A percentile compares a stretch with the other conserved stretches of the same genome.
Evolutionary conservation across 1,140 invertebrate species (phyloP).

Genomic region (Hirudo medicinalis): DNA sequence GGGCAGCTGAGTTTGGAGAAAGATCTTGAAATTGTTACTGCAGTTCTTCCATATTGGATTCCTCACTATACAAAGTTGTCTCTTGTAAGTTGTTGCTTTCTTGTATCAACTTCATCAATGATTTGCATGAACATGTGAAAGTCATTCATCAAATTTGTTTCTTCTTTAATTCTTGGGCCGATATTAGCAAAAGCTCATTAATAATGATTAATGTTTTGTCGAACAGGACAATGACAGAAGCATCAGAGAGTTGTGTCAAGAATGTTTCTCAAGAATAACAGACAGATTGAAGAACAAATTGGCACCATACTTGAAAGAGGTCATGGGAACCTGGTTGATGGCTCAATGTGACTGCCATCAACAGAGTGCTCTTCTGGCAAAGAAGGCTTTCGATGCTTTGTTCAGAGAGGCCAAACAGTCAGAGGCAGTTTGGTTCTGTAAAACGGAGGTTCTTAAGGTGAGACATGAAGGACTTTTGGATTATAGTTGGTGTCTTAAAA

Average conservation of each 20-base stretch:
- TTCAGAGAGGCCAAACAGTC: conserved; percentile 57
- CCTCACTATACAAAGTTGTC: conserved; percentile 16
- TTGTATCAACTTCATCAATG: background rate
- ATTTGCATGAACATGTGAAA: background rate
- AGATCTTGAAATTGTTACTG: conserved; percentile 5
- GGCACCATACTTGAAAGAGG: conserved; percentile 59
- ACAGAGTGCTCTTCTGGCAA: conserved; percentile 60
- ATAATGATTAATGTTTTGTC: conserved; percentile 14
- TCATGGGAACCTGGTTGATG: conserved; percentile 52
- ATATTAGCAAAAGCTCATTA: too few relatives aligned
- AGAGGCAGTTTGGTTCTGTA: conserved; percentile 61
- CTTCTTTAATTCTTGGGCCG: too few relatives aligned
- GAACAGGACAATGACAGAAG: conserved; percentile 58
- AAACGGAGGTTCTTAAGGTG: conserved; percentile 56
- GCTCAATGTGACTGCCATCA: conserved; percentile 67
- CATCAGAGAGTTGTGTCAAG: conserved; percentile 55
- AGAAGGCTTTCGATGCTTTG: conserved; percentile 51
- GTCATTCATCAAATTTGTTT: background rate
- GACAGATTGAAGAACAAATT: conserved; percentile 55
- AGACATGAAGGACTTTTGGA: conserved; percentile 15
- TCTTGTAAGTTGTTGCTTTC: conserved; percentile 1
- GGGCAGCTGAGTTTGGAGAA: conserved; percentile 12
- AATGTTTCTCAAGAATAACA: conserved; percentile 53
- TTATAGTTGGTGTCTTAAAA: conserved; percentile 10
- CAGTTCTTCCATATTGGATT: conserved; percentile 15